Percentiles rank a stretch among this genome's conserved stretches.
phyloP scores from a whole-genome alignment of 2,888 invertebrate species.

The Meta bourneti region DNA sequence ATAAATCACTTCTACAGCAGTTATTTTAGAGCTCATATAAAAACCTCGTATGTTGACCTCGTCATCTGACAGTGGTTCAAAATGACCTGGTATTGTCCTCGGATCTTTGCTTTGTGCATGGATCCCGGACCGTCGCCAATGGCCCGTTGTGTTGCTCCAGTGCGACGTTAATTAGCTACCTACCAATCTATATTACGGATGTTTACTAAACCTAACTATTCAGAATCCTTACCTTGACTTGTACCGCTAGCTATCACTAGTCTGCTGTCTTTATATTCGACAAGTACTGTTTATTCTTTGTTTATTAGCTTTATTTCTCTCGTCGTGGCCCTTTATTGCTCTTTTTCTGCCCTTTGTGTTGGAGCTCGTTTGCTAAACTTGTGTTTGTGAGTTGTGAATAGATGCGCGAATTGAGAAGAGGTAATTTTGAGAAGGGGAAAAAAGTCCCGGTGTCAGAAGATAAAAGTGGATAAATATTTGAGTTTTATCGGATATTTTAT shows the following conservation, averaged over 20 bases:
- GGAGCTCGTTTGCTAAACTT: not conserved
- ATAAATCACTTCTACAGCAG: no score
- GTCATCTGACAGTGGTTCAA: no score
- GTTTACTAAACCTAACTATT: not conserved
- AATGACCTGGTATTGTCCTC: no score
- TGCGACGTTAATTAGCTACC: no score
- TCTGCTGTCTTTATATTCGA: conserved; percentile 1
- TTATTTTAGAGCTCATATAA: no score
- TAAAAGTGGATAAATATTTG: conserved; percentile 44
- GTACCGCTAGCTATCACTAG: not conserved
- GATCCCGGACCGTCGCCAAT: no score
- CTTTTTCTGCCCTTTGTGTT: not conserved
- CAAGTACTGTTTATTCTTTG: not conserved
- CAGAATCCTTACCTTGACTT: not conserved
- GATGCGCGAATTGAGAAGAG: conserved; percentile 5
- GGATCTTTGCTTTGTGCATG: no score
- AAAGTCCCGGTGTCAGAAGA: not conserved
- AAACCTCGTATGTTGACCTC: no score
- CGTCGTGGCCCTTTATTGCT: conserved; percentile 5
- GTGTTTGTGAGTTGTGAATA: conserved; percentile 3
- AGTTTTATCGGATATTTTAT: conserved; percentile 35
- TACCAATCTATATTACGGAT: no score
- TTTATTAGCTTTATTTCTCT: conserved; percentile 14
- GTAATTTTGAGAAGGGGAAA: not conserved
- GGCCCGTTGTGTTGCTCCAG: no score